These are phyloP conservation scores for Pristionchus maxplancki DNA, from an alignment of 2,888 invertebrate species.

Conservation along the genomic window DNA sequence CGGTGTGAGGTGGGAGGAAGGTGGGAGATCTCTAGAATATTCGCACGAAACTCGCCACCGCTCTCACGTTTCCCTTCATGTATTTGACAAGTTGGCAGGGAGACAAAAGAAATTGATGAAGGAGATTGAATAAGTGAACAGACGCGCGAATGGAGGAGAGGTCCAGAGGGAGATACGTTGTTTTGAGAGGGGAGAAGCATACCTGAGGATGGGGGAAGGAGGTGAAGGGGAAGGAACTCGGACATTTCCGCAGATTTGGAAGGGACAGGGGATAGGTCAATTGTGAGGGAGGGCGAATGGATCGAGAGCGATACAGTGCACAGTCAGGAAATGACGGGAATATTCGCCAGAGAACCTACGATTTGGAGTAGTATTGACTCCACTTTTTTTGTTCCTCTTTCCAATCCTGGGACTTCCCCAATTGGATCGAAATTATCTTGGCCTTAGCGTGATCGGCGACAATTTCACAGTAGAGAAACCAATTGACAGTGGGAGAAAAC, in stretches of 20 bases:
- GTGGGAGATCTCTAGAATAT: neutral
- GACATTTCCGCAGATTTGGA: neutral
- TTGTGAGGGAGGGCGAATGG: neutral
- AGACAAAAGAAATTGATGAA: slow-evolving; percentile 5
- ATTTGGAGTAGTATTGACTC: too few relatives aligned
- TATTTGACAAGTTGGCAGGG: neutral
- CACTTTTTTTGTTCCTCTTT: neutral
- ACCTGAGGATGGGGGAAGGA: neutral
- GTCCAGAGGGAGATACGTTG: neutral
- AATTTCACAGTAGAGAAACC: neutral
- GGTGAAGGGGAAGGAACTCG: neutral
- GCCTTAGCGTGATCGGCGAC: slow-evolving; percentile 25
- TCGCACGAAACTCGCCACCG: neutral
- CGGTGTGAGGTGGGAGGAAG: neutral
- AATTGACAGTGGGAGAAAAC: neutral
- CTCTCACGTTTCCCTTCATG: neutral
- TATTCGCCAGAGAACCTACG: neutral
- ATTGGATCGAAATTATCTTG: neutral
- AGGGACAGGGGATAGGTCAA: neutral
- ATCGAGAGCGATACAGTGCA: neutral
- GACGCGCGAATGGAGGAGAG: neutral
- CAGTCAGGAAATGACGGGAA: neutral
- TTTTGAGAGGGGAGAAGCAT: neutral
- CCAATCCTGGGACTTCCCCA: neutral
- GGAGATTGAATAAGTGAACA: slow-evolving; percentile 36